Evolutionary conservation across 2,888 invertebrate species (phyloP), one percentile per base, ranked within the genome.

Genomic region (Apantesis nais): DNA sequence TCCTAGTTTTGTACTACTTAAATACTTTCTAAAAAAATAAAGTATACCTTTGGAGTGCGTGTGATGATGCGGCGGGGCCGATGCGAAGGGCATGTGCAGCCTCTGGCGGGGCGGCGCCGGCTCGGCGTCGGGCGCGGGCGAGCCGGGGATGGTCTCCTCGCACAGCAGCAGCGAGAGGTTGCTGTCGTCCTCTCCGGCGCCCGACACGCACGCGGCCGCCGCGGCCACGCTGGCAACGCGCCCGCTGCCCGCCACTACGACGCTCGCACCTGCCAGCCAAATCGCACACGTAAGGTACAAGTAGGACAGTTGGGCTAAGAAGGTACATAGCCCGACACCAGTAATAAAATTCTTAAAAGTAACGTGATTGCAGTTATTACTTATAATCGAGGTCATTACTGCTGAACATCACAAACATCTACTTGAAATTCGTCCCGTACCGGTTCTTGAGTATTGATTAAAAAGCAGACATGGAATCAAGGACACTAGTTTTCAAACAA

Each of bases 81-180:
- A 96, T 0, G 97, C 96, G 88, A 97, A 97, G 14, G 97, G 97
- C 96, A 97, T 96, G 86, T 97, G 97, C 79, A 96, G 92, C 2
- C 95, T 80, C 81, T 94, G 89, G 71, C 96, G 85, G 88, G 95
- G 82, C 73, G 95, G 94, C 78, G 96, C 95, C 4, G 95, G 94
- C 81, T 94, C 94, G 1, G 90, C 86, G 85, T 96, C 96, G 0
- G 98, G 97, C 63, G 97, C 97, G 8, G 98, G 98, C 87, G 98
- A 98, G 34, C 98, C 97, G 0, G 98, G 98, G 86, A 98, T 98
- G 39, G 98, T 98, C 92, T 98, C 98, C 88, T 98, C 98, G 89
- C 98, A 98, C 19, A 98, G 92, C 78, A 98, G 89, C 74, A 98
- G 92, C 69, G 97, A 97, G 78, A 97, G 96, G 79, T 96, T 96